Conservation (phyloP, 2,113 vertebrate genomes). For the Neolamprologus falcicula region DNA sequence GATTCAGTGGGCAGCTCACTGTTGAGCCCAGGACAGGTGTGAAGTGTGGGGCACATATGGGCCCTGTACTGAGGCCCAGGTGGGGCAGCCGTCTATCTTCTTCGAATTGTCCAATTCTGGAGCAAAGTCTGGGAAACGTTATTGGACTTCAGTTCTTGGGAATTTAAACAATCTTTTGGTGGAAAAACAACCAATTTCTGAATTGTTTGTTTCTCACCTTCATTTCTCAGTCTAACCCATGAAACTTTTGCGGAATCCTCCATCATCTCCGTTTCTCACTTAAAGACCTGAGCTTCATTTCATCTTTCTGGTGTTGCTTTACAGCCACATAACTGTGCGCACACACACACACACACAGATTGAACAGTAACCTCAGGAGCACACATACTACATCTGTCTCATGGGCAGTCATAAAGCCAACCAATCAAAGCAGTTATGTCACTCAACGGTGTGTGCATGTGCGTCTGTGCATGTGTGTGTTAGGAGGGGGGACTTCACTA, state of each 20-base stretch:
- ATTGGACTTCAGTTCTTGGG: not conserved
- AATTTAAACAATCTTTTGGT: not conserved
- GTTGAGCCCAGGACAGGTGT: accelerated
- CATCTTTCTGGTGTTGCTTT: not conserved
- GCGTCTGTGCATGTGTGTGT: not conserved
- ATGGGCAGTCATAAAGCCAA: not conserved
- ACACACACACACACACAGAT: not conserved
- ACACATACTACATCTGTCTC: not conserved
- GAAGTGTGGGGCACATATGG: not conserved
- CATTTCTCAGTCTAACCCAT: not conserved
- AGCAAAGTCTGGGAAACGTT: not conserved
- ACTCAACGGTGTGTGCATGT: not conserved
- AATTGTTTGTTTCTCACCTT: not conserved
- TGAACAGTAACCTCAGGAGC: not conserved
- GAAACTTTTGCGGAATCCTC: not conserved
- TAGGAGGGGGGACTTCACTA: not conserved
- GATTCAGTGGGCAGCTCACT: not conserved
- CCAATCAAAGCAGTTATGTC: not conserved
- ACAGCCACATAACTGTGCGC: not conserved
- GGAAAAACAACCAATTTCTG: not conserved
- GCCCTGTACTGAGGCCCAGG: not conserved
- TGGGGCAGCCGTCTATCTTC: not conserved
- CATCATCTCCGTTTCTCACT: not conserved
- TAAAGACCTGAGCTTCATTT: not conserved
- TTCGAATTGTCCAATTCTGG: not conserved